Evolutionary conservation across 1,140 invertebrate species (phyloP).

Genomic region (Rhyzopertha dominica): DNA sequence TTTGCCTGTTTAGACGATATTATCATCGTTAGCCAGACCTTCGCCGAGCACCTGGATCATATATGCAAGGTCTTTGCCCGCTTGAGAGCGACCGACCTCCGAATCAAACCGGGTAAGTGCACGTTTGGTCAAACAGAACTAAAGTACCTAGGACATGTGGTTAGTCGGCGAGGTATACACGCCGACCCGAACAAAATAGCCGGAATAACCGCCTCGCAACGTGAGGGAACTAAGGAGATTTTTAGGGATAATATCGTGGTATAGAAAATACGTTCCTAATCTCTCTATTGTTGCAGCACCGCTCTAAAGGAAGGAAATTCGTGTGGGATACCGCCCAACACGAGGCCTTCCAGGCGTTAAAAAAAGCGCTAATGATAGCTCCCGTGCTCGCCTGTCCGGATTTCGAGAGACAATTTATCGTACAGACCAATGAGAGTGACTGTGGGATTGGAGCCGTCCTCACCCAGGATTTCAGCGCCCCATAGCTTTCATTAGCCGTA

Average conservation of each 20-base stretch:
- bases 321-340: neutral
- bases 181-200: neutral
- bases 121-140: conserved; percentile 19
- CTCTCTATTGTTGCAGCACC: neutral
- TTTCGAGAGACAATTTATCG: conserved; percentile 17
- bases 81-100: conserved; percentile 24
- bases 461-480: conserved; percentile 4
- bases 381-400: conserved; percentile 20
- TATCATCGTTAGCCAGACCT: conserved; percentile 13
- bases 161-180: neutral
- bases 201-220: neutral
- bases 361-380: conserved; percentile 11
- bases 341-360: conserved; percentile 9
- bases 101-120: conserved; percentile 23
- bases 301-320: neutral
- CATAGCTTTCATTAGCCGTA: conserved; percentile 24
- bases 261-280: neutral
- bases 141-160: conserved; percentile 21
- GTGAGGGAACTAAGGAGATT: neutral
- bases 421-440: conserved; percentile 24
- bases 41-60: conserved; percentile 37
- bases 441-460: conserved; percentile 14
- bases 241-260: neutral
- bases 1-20: conserved; percentile 31
- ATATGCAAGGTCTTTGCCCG: conserved; percentile 36